These are phyloP conservation scores for Musca domestica DNA, from an alignment of 1,140 invertebrate species.

Conservation along the genomic window DNA sequence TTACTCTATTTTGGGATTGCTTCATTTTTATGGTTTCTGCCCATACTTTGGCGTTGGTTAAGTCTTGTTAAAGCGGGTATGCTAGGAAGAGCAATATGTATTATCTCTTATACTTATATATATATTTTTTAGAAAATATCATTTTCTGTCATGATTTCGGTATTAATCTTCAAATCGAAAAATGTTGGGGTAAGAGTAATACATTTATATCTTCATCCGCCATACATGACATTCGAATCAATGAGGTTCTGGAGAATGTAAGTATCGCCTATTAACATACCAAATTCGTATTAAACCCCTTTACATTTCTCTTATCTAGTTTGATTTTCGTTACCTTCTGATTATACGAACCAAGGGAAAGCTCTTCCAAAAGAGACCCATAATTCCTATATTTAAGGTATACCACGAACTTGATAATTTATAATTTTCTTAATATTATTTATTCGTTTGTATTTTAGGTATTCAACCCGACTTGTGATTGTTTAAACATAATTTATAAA, in stretches of 20 bases:
- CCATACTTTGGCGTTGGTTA: background rate
- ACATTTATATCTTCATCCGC: conserved; percentile 57
- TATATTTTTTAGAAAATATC: conserved; percentile 54
- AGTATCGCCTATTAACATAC: conserved; percentile 7
- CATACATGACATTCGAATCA: conserved; percentile 61
- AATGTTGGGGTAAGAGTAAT: conserved; percentile 47
- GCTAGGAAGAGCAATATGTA: background rate
- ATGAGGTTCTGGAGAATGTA: conserved; percentile 63
- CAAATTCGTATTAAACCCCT: background rate
- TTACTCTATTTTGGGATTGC: background rate
- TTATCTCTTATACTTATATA: background rate
- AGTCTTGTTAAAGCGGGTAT: background rate
- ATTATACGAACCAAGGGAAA: conserved; percentile 49
- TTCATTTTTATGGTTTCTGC: background rate
- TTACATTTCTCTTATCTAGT: conserved; percentile 38
- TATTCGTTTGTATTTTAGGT: conserved; percentile 28
- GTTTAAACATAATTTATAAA: conserved; percentile 33
- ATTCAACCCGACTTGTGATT: conserved; percentile 32
- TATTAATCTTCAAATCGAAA: conserved; percentile 55
- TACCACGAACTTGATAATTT: conserved; percentile 3
- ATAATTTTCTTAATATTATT: conserved; percentile 8
- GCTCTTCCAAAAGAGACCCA: conserved; percentile 29
- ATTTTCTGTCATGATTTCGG: conserved; percentile 58
- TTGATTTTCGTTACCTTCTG: conserved; percentile 53
- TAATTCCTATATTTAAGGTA: conserved; percentile 48